Base-by-base conservation (phyloP, 2,888 invertebrate genomes). In the Acrocyrtus sp. region DNA sequence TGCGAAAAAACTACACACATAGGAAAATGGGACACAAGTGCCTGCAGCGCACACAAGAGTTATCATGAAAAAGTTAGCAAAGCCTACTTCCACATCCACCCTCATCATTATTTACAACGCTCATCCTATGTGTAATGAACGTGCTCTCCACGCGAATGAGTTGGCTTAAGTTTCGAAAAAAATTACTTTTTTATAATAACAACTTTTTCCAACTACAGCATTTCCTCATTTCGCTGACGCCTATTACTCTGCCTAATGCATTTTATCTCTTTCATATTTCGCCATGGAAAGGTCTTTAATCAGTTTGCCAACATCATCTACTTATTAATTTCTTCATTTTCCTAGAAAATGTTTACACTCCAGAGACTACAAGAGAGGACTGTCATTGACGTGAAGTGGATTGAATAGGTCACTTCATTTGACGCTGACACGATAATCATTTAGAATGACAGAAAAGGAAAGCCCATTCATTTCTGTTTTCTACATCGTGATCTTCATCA, bases 281-380 rank as follows among this genome's bases (percentile, higher is more conserved):
- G n/a, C n/a, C n/a, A n/a, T n/a, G n/a, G n/a, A n/a, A n/a, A n/a
- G n/a, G n/a, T n/a, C n/a, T n/a, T 41, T 41, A 48, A 47, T 57
- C 41, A 21, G 48, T 34, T 48, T 66, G 66, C 50, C 56, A 66
- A 56, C 56, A 66, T 22, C 48, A n/a, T n/a, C n/a, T 24, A 66
- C 41, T 57, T 66, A 48, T 65, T 65, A 65, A 56, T 47, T 63
- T 65, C 47, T 56, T n/a, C n/a, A n/a, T n/a, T n/a, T n/a, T n/a
- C n/a, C n/a, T n/a, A n/a, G n/a, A n/a, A n/a, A n/a, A n/a, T n/a
- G n/a, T n/a, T n/a, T n/a, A n/a, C n/a, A n/a, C n/a, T n/a, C n/a
- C n/a, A n/a, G n/a, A n/a, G n/a, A n/a, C n/a, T n/a, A n/a, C n/a
- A n/a, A n/a, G n/a, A n/a, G n/a, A n/a, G n/a, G n/a, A n/a, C n/a